Evolutionary conservation across 2,113 vertebrate genomes (phyloP), one percentile per base, ranked within the genome.

Genomic region (Gulo gulo): DNA sequence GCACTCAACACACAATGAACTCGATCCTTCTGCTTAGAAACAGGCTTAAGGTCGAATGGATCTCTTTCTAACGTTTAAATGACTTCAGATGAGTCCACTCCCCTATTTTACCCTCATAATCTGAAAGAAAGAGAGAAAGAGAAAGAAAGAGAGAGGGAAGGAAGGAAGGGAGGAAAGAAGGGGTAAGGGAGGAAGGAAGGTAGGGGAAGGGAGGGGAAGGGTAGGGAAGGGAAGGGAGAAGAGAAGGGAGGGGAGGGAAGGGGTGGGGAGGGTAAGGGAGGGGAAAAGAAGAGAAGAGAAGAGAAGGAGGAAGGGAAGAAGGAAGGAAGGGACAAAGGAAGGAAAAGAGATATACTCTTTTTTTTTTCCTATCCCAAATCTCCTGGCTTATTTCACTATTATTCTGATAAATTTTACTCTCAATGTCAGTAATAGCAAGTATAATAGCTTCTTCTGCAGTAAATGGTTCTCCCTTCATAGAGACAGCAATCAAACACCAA

Each of bases 141-240:
- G n/a, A 1, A 0, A 14, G 10, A 39, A 1, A 34, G 4, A 12
- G 11, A 23, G 4, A 0, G 23, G 7, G 9, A 3, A 57, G 18
- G 34, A 11, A 8, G 1, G 6, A 18, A 13, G 61, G 9, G 0
- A 18, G 12, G 4, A 42, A 26, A 2, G 2, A 34, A 18, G 6
- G 47, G 11, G 47, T 47, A 7, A 10, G 7, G 16, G 2, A 55
- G 16, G 34, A 20, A 8, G 3, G 6, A 29, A 12, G 50, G 0
- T 0, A 16, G 9, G 20, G 16, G 7, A 21, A 5, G 10, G 2
- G 8, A 7, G 6, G 3, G 4, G 31, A 9, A 4, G 18, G 21
- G 23, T 2, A 20, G 18, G 67, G 8, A 16, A 42, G 9, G 39
- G 9, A 10, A 8, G 4, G 18, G 12, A 12, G 5, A 78, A 1